These are phyloP conservation scores for Macaca nemestrina DNA, from an alignment of 2,113 vertebrate species.

Conservation along the genomic window DNA sequence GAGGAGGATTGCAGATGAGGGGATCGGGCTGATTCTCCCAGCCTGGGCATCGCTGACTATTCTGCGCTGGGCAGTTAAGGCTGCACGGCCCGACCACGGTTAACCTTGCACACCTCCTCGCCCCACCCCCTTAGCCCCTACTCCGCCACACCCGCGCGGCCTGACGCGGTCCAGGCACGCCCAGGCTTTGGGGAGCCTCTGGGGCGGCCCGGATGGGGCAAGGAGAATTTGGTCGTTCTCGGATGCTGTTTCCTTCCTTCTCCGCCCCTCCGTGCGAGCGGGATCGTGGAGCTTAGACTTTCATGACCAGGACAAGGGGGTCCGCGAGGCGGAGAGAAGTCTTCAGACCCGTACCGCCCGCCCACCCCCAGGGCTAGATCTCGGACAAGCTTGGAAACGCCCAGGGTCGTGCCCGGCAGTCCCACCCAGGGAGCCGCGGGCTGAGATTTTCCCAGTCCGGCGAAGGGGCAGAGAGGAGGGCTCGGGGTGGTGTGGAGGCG, in stretches of 20 bases:
- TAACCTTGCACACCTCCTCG: neutral
- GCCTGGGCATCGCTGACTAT: neutral
- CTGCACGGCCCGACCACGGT: neutral
- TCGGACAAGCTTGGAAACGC: neutral
- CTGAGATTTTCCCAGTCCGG: neutral
- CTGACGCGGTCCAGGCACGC: conserved; percentile 14
- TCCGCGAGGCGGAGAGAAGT: neutral
- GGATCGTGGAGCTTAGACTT: neutral
- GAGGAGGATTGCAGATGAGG: neutral
- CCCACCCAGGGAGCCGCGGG: neutral
- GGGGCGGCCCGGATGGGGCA: neutral
- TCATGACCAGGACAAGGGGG: neutral
- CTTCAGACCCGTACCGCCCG: neutral
- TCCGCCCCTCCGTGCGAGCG: neutral
- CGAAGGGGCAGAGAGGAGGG: neutral
- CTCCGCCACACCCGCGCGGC: conserved; percentile 37
- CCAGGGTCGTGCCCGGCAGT: neutral
- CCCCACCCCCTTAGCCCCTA: neutral
- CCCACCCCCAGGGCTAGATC: neutral
- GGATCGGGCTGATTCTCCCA: neutral
- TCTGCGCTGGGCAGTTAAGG: neutral
- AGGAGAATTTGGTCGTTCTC: neutral
- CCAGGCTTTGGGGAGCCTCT: neutral
- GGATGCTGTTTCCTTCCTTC: neutral
- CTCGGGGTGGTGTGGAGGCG: neutral